Percentiles rank a stretch among this genome's conserved stretches.
Conservation (phyloP, 2,113 vertebrate genomes). For the Triplophysa siluroides region DNA sequence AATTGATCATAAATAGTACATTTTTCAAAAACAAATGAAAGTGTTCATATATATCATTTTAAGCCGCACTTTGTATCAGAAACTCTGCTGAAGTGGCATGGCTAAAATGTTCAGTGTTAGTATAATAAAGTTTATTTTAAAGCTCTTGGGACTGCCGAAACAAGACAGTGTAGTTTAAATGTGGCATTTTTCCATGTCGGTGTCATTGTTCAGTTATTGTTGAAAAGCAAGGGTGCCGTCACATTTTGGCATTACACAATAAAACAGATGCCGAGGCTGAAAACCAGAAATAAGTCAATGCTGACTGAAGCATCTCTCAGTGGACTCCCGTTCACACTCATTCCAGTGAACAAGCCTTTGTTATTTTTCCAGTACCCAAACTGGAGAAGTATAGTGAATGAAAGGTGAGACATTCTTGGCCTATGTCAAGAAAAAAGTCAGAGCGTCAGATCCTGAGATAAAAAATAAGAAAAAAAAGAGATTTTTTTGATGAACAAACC, state of each 20-base stretch:
- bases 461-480: background rate
- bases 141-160: conserved; percentile 2
- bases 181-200: conserved; percentile 29
- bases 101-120: background rate
- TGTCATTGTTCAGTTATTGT: conserved; percentile 28
- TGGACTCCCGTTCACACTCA: conserved; percentile 36
- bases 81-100: background rate
- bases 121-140: conserved; percentile 7
- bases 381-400: conserved; percentile 13
- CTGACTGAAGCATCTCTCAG: conserved; percentile 32
- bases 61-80: background rate
- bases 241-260: conserved; percentile 1
- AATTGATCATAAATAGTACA: conserved; percentile 6
- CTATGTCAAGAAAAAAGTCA: conserved; percentile 27
- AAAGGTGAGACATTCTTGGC: conserved; percentile 19
- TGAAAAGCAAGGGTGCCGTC: conserved; percentile 10
- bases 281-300: conserved; percentile 26
- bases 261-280: conserved; percentile 15
- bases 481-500: conserved; percentile 12
- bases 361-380: conserved; percentile 15
- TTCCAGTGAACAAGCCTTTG: conserved; percentile 15
- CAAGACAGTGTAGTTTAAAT: conserved; percentile 4
- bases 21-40: background rate
- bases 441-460: conserved; percentile 1
- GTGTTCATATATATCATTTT: background rate